phyloP scores from a whole-genome alignment of 2,113 vertebrate species.

The Antidorcas marsupialis region DNA sequence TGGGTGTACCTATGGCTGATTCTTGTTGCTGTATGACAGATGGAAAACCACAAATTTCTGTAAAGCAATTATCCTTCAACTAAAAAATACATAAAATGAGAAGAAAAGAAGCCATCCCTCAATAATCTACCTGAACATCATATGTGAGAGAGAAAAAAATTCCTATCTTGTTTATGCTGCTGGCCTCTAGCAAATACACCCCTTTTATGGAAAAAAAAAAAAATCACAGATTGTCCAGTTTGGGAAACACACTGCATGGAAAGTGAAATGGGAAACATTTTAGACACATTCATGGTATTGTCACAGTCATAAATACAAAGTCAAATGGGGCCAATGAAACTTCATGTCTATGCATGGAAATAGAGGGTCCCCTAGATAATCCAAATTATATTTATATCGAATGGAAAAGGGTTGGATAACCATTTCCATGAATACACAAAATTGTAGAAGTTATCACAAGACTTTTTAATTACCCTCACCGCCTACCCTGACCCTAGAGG shows the following conservation, averaged over 20 bases:
- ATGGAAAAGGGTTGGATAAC: neutral
- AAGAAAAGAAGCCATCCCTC: neutral
- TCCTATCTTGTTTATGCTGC: neutral
- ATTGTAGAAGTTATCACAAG: neutral
- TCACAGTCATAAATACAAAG: neutral
- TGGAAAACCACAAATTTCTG: neutral
- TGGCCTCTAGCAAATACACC: neutral
- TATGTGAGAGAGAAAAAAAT: neutral
- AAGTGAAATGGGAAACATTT: neutral
- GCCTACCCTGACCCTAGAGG: neutral
- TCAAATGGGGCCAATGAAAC: neutral
- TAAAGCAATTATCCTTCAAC: neutral
- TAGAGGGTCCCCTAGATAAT: neutral
- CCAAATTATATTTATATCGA: neutral
- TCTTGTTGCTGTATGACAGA: neutral
- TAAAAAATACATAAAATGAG: neutral
- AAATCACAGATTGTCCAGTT: neutral
- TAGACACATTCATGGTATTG: neutral
- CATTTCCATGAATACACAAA: neutral
- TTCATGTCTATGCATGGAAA: neutral
- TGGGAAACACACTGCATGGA: neutral
- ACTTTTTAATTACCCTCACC: neutral
- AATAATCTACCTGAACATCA: neutral
- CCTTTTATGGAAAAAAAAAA: neutral
- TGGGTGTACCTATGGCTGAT: neutral